Percentiles rank a stretch among this genome's conserved stretches.
phyloP scores from a whole-genome alignment of 2,113 vertebrate species.

The Anhinga anhinga region DNA sequence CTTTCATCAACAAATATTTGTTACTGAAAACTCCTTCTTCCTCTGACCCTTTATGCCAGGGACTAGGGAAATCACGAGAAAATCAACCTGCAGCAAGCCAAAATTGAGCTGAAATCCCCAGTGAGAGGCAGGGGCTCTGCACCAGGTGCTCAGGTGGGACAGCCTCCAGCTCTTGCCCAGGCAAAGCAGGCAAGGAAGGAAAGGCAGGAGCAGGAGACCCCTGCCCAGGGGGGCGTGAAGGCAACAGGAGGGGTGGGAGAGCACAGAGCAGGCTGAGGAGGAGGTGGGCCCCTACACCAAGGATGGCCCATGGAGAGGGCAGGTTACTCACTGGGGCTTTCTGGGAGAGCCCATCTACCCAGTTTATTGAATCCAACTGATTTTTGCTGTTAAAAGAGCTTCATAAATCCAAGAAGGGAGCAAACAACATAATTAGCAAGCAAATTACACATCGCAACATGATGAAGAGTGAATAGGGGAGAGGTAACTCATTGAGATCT shows the following conservation, averaged over 20 bases:
- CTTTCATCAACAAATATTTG: neutral
- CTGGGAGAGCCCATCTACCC: neutral
- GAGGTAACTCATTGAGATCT: neutral
- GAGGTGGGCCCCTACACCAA: neutral
- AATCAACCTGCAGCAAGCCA: neutral
- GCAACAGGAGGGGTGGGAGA: neutral
- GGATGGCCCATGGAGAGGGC: neutral
- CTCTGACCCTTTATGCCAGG: neutral
- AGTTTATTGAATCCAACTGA: neutral
- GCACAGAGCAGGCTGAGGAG: neutral
- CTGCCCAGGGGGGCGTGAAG: neutral
- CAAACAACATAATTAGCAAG: constrained; percentile 1
- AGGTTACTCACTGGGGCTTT: neutral
- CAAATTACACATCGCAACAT: neutral
- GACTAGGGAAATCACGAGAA: neutral
- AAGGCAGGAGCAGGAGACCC: neutral
- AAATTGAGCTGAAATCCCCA: neutral
- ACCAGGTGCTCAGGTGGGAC: neutral
- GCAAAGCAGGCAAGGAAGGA: neutral
- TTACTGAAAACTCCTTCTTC: neutral
- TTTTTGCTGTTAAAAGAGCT: neutral
- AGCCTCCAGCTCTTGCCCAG: neutral
- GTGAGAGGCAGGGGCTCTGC: neutral
- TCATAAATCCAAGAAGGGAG: neutral
- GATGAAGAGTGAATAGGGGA: neutral